Conservation (phyloP, 2,113 vertebrate genomes). For the Siniperca chuatsi region DNA sequence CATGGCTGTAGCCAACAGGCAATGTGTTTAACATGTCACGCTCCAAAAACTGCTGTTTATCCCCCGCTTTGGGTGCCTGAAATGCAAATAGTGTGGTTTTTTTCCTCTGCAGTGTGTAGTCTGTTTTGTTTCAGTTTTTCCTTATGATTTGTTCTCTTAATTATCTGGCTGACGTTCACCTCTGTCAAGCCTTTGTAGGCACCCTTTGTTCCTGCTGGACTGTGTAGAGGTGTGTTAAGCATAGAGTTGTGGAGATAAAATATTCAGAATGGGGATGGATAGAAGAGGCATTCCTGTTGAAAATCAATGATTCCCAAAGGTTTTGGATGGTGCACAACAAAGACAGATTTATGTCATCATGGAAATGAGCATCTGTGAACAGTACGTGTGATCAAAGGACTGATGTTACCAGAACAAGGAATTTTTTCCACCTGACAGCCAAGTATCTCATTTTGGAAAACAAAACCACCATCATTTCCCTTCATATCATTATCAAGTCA, state of each 20-base stretch:
- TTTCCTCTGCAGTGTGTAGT: conserved; percentile 52
- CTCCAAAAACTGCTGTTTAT: conserved; percentile 81
- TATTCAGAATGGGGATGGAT: conserved; percentile 44
- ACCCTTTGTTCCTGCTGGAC: conserved; percentile 62
- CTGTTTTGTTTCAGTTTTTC: conserved; percentile 62
- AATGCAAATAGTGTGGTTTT: conserved; percentile 77
- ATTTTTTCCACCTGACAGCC: conserved; percentile 31
- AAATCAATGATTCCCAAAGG: conserved; percentile 55
- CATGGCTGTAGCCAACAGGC: conserved; percentile 74
- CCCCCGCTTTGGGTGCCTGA: conserved; percentile 68
- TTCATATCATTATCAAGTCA: conserved; percentile 29
- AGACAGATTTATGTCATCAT: conserved; percentile 52
- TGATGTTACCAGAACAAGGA: conserved; percentile 31
- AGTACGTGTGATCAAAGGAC: conserved; percentile 53
- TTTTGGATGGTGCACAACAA: conserved; percentile 41
- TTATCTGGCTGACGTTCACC: conserved; percentile 70
- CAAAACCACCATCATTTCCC: conserved; percentile 23
- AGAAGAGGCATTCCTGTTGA: conserved; percentile 42
- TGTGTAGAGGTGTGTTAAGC: conserved; percentile 48
- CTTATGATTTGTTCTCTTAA: conserved; percentile 78
- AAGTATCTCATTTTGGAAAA: conserved; percentile 46
- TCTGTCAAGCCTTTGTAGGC: conserved; percentile 51
- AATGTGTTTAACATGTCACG: conserved; percentile 83
- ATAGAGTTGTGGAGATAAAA: conserved; percentile 45
- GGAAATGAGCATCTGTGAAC: conserved; percentile 55